Evolutionary conservation across 2,888 invertebrate species (phyloP), one percentile per base, ranked within the genome.

Genomic region (Drosophila phalerata): DNA sequence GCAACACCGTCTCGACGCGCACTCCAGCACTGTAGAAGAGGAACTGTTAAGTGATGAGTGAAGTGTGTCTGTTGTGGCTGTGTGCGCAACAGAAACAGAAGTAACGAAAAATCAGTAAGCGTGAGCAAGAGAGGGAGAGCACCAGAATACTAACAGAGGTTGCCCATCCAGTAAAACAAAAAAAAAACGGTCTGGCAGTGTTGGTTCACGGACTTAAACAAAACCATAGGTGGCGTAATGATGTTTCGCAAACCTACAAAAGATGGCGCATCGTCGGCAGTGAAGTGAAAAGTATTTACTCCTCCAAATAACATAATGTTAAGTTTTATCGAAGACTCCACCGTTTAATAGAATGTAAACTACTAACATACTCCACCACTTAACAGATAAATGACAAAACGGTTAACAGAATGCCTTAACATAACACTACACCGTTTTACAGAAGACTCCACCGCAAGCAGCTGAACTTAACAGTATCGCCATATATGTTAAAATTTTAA

Each of bases 31-130:
- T 25, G 30, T 49, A 52, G 19, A 53, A 49, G 53, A 45, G 38
- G 32, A 73, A 78, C 75, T 64, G 58, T 25, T 25, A 25, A 25
- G 4, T 5, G 25, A 25, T 25, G 25, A 5, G 25, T 25, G 28
- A 28, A 28, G 28, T 28, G 3, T 22, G 22, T 3, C 4, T 22
- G 22, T 2, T 4, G 22, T 22, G 4, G n/a, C n/a, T 3, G 22
- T 22, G 22, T 2, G 22, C 22, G 22, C 22, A 22, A 22, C 22
- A 22, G 22, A 22, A 22, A 22, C 22, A 22, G 22, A 22, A 4
- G 3, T 22, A 22, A 22, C 22, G 22, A 22, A 22, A 22, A 3
- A 22, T 4, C 22, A 22, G 22, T 22, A 4, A 22, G 22, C 22
- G 22, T 4, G 22, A 22, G 22, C 4, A 22, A 22, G 22, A 22